Base-by-base conservation (phyloP, 2,888 invertebrate genomes). In the Macaria liturata region DNA sequence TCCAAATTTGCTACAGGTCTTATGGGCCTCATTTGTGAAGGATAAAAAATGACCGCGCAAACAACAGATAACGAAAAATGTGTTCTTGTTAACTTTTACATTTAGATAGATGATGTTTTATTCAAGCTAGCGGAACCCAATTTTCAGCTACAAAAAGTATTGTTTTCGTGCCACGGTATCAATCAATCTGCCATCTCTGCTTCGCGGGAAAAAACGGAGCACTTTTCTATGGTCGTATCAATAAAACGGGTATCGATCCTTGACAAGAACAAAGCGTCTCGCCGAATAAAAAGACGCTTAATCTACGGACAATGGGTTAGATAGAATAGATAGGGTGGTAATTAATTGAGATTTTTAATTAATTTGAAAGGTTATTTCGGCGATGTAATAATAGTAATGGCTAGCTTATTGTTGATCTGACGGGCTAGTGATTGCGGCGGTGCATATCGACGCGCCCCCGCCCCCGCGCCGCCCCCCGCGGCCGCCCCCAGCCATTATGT, bases 361-460 rank as follows among this genome's bases (percentile, higher is more conserved):
- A 50, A 40, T 47, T 47, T 34, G 30, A 3, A 4, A 43, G n/a
- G 32, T 43, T 4, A 47, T 40, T 43, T n/a, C n/a, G 20, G 47
- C 32, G 44, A n/a, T 34, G 47, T 47, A 42, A 46, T 20, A 20
- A 20, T 20, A 40, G 32, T 37, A 37, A n/a, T 42, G 54, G 32
- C 47, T 32, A 3, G 49, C 37, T 46, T 54, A 72, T 74, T 76
- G 77, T 76, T 72, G 74, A 74, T 74, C 72, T 75, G 73, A 70
- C 67, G 74, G 68, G 34, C 69, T 54, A 65, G 68, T 64, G 72
- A 78, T 78, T 75, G 78, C 76, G 72, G 67, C 56, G 74, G 75
- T 81, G 80, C 79, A 78, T 75, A 75, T 74, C 74, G 76, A 73
- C 64, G 64, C 52, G 67, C 46, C 56, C 46, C 57, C 59, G 54